Base-by-base conservation (phyloP, 2,888 invertebrate species). In the Mystacides longicornis region DNA sequence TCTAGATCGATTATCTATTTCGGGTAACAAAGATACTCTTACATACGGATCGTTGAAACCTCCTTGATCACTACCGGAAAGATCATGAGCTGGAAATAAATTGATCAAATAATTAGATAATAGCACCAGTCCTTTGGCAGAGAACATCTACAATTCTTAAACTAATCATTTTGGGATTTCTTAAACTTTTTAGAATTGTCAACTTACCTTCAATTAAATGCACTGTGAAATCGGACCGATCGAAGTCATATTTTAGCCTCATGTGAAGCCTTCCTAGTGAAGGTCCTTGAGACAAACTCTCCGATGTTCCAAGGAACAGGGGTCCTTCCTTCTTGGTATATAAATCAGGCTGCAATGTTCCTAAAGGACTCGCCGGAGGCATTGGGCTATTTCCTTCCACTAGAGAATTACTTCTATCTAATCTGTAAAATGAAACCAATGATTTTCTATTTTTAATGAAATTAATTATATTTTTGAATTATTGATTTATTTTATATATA, bases 41-140 rank as follows among this genome's bases (percentile, higher is more conserved):
- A 93, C 89, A 72, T 92, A 93, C 0, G 93, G 93, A 73, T 93
- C 93, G 66, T 89, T 88, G 73, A 92, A 93, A 18, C 92, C 91
- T 1, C 91, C 91, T 50, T 88, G 86, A 63, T 91, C 90, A 67
- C 87, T 87, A 50, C 87, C 85, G 1, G 89, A 87, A 21, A 93
- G 73, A 69, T 91, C 89, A 69, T 91, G 89, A 14, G 89, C 89
- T 87, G 68, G 1, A 33, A 51, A 31, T 46, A 37, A 47, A 57
- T 31, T n/a, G n/a, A n/a, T n/a, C n/a, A n/a, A n/a, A n/a, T n/a
- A n/a, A n/a, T n/a, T n/a, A n/a, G n/a, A n/a, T n/a, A n/a, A n/a
- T n/a, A n/a, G n/a, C n/a, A n/a, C n/a, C n/a, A n/a, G n/a, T n/a
- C n/a, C n/a, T n/a, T n/a, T n/a, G n/a, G n/a, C n/a, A n/a, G n/a